Base-by-base conservation (phyloP, 2,797 vertebrate genomes). In the Nannoperca australis region DNA sequence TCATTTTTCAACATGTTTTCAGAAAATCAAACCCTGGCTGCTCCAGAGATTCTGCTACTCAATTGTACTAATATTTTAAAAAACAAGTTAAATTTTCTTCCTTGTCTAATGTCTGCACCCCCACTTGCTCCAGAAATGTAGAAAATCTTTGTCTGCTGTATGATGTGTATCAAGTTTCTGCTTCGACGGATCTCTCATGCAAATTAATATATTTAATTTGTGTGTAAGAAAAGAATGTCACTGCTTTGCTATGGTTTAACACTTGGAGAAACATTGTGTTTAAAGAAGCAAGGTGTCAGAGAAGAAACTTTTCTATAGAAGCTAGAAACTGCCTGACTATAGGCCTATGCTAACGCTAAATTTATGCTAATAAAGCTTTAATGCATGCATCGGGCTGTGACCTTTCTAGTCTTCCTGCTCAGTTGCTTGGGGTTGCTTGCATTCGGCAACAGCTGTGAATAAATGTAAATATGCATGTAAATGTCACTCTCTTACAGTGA, bases 391-490 rank as follows among this genome's bases (percentile, higher is more conserved):
- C 55, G 59, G 61, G 13, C 82, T 72, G 72, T 94, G 92, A 93
- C 94, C 93, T 94, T 94, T 93, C 81, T 30, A 54, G 55, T 76
- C 60, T 56, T 70, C 74, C 60, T 24, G 7, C 80, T 76, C 59
- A 44, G 72, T 78, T 76, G 13, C 92, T 78, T 27, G 87, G 89
- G 89, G 74, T 83, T 80, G 82, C 82, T 85, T 78, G 72, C 72
- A 77, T 91, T 90, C 81, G n/a, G 60, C 85, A 83, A 90, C 91
- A 92, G 82, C 87, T 91, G 92, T 85, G 92, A 92, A 91, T 90
- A 92, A 91, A 94, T 92, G 92, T 92, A 92, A 93, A 94, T 94
- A 86, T 92, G 88, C 88, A 93, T 93, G 91, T 93, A 91, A 92
- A 94, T 93, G 87, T 91, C 88, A 89, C 87, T 89, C 88, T 82